Evolutionary conservation across 2,888 invertebrate species (phyloP).

Genomic region (Dilophus febrilis): DNA sequence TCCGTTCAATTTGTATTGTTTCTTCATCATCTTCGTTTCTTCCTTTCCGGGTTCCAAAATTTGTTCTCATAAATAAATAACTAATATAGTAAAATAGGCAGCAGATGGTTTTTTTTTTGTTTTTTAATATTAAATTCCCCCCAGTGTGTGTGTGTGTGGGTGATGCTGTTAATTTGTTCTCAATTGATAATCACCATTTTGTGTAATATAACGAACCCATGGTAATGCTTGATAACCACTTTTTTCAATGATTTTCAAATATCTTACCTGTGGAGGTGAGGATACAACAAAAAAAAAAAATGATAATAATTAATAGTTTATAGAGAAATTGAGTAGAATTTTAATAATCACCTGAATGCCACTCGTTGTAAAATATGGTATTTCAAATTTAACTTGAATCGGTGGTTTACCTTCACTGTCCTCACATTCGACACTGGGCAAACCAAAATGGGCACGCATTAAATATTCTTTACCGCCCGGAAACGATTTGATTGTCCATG

Average conservation of each 20-base stretch:
- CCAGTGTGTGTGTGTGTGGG: too few relatives aligned
- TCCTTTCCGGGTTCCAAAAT: too few relatives aligned
- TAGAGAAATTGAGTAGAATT: neutral
- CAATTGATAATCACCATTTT: conserved; percentile 96
- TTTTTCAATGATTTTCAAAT: conserved; percentile 96
- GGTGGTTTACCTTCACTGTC: conserved; percentile 93
- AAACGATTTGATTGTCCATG: conserved; percentile 95
- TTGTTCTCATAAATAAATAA: too few relatives aligned
- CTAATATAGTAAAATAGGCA: too few relatives aligned
- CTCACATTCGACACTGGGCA: conserved; percentile 90
- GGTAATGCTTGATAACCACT: conserved; percentile 97
- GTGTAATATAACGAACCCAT: conserved; percentile 99
- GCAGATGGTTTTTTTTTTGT: too few relatives aligned
- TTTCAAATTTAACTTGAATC: conserved; percentile 97
- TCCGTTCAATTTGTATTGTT: too few relatives aligned
- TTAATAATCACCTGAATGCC: conserved; percentile 70
- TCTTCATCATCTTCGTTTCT: too few relatives aligned
- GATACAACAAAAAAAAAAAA: conserved; percentile 8
- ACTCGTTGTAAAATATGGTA: conserved; percentile 96
- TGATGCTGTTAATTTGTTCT: conserved; percentile 55
- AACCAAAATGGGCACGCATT: conserved; percentile 94
- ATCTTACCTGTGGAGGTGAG: conserved; percentile 64
- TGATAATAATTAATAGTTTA: neutral
- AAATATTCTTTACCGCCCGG: conserved; percentile 97
- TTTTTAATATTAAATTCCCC: too few relatives aligned